Percentiles rank a stretch among this genome's conserved stretches.
These are phyloP conservation scores for Phaetusa simplex DNA, from an alignment of 2,113 vertebrate species.

Conservation along the genomic window DNA sequence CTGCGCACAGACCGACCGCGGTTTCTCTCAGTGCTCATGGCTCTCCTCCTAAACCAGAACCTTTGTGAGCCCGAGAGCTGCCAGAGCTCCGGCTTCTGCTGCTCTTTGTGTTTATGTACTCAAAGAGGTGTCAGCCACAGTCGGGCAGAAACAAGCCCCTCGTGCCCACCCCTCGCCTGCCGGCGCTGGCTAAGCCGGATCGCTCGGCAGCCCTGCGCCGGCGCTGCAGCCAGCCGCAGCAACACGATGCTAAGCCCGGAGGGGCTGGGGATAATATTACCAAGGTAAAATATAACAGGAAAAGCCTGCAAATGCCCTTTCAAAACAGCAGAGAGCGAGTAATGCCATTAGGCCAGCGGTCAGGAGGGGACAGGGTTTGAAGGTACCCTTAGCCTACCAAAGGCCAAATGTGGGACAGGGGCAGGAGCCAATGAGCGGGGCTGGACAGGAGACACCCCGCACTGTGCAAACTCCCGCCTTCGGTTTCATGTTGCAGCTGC, in stretches of 20 bases:
- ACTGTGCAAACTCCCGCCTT: slow-evolving; percentile 9
- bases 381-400: slow-evolving; percentile 33
- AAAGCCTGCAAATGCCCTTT: slow-evolving; percentile 62
- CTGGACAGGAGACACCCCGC: slow-evolving; percentile 60
- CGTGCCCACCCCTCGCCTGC: not conserved
- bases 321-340: slow-evolving; percentile 45
- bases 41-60: not conserved
- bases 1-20: not conserved
- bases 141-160: not conserved
- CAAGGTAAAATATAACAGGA: slow-evolving; percentile 64
- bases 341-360: slow-evolving; percentile 51
- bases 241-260: slow-evolving; percentile 31
- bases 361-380: slow-evolving; percentile 52
- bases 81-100: not conserved
- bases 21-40: not conserved
- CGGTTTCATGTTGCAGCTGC: slow-evolving; percentile 58
- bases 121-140: not conserved
- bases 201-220: not conserved
- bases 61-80: not conserved
- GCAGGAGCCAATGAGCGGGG: slow-evolving; percentile 54
- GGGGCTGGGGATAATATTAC: slow-evolving; percentile 45
- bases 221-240: not conserved
- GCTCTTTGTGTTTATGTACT: not conserved
- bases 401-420: slow-evolving; percentile 30
- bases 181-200: not conserved